Conservation (phyloP, 2,797 vertebrate genomes). For the Acanthurus lineatus region DNA sequence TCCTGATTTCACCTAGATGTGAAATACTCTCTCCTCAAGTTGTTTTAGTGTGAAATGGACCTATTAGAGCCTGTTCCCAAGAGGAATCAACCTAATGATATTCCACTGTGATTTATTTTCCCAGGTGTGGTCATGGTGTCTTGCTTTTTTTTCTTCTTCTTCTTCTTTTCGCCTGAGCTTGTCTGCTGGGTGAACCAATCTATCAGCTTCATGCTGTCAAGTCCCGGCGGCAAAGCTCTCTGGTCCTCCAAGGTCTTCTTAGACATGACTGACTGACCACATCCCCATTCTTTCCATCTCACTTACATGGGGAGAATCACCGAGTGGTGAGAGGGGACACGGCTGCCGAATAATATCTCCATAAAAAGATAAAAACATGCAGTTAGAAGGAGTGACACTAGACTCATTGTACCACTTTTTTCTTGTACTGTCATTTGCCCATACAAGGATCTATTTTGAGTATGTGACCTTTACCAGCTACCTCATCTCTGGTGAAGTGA, state of each 20-base stretch:
- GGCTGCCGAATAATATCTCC: constrained; percentile 71
- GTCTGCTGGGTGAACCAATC: constrained; percentile 67
- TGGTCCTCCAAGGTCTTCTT: constrained; percentile 83
- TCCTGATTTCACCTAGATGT: constrained; percentile 44
- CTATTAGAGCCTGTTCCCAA: constrained; percentile 44
- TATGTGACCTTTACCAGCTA: constrained; percentile 65
- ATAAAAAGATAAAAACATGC: constrained; percentile 77
- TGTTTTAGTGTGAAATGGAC: constrained; percentile 58
- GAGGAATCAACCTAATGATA: constrained; percentile 69
- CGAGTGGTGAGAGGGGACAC: constrained; percentile 68
- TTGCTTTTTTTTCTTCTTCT: constrained; percentile 49
- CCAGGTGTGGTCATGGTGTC: constrained; percentile 70
- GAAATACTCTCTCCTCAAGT: constrained; percentile 27
- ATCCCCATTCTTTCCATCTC: constrained; percentile 78
- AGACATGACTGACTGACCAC: constrained; percentile 83
- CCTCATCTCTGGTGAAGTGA: constrained; percentile 51
- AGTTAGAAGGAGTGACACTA: constrained; percentile 51
- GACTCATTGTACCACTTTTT: constrained; percentile 39
- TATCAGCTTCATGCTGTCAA: constrained; percentile 69
- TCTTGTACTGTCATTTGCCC: constrained; percentile 44
- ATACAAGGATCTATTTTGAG: constrained; percentile 72
- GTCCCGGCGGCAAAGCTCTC: constrained; percentile 59
- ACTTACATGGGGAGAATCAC: constrained; percentile 70
- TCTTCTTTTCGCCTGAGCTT: constrained; percentile 34
- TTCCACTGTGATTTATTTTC: constrained; percentile 66